Base-by-base conservation (phyloP, 2,113 vertebrate species). In the Oryctolagus cuniculus region DNA sequence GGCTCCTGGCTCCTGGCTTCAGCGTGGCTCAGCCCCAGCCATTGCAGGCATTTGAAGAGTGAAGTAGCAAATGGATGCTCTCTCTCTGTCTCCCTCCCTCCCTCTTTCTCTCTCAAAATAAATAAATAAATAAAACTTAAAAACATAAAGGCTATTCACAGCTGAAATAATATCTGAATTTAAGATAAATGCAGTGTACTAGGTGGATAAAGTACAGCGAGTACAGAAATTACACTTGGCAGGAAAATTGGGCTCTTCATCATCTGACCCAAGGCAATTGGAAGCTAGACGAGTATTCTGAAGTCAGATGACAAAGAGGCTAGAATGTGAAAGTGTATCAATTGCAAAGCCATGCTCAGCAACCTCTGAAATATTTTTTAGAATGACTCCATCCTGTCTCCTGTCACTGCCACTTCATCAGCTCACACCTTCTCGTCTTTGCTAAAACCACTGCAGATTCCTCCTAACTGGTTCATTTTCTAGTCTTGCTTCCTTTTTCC, bases 401-500 rank as follows among this genome's bases (percentile, higher is more conserved):
- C 17, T 44, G 24, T 63, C 53, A 19, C 36, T 67, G 24, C 10
- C 11, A 66, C 29, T 13, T 38, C 34, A 63, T 79, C 83, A 69
- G n/a, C 31, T 87, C 17, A 66, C 2, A 87, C n/a, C 70, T 88
- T 75, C 67, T 84, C 61, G 21, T 21, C 27, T 83, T 88, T 92
- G 22, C 87, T 89, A 79, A 95, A 90, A 75, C 21, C 17, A 63
- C 64, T 31, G 9, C 5, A 61, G 61, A 44, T 1, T 21, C n/a
- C 53, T 80, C 64, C 72, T 44, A 81, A 75, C 8, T 16, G 36
- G 74, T 19, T 94, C 69, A 34, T 75, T 83, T 55, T 80, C 79
- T 72, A 72, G 25, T 85, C 55, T 75, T 75, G 70, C 44, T 77
- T 96, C 34, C 75, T 81, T 70, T 49, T 49, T n/a, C 12, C 58